These are phyloP conservation scores for Xyliphius kryptos DNA, from an alignment of 2,113 vertebrate genomes.

Conservation along the genomic window DNA sequence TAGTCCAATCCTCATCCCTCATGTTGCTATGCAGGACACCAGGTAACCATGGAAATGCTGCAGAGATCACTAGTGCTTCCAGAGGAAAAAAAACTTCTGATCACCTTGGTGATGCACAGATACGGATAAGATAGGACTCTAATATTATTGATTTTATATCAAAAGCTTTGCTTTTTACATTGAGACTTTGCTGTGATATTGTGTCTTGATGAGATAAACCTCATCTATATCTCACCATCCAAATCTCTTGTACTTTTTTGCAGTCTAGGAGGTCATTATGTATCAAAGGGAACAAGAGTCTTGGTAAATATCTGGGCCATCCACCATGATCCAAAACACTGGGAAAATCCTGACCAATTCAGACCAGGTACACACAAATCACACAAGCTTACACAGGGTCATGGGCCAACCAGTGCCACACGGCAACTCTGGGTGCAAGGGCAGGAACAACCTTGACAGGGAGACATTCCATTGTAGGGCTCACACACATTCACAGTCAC, in stretches of 20 bases:
- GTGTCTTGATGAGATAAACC: too few relatives aligned
- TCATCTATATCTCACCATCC: too few relatives aligned
- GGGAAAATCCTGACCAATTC: constrained; percentile 58
- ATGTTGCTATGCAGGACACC: constrained; percentile 62
- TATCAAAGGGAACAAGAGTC: constrained; percentile 60
- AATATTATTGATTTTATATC: too few relatives aligned
- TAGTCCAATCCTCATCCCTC: constrained; percentile 66
- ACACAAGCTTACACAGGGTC: too few relatives aligned
- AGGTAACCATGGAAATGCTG: constrained; percentile 47
- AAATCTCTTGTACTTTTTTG: neutral
- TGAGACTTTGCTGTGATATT: too few relatives aligned
- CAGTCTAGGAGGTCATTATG: constrained; percentile 55
- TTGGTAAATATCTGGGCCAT: constrained; percentile 72
- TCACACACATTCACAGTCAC: too few relatives aligned
- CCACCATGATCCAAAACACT: constrained; percentile 62
- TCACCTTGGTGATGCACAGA: constrained; percentile 19
- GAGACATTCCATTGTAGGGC: too few relatives aligned
- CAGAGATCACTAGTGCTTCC: constrained; percentile 18
- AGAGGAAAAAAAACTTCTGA: constrained; percentile 21
- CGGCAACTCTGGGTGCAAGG: too few relatives aligned
- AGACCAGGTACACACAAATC: constrained; percentile 40
- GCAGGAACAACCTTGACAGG: too few relatives aligned
- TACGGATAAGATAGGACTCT: too few relatives aligned
- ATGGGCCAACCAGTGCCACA: too few relatives aligned
- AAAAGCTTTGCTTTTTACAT: too few relatives aligned